Base-by-base conservation (phyloP, 2,113 vertebrate genomes). In the Pycnonotus jocosus region DNA sequence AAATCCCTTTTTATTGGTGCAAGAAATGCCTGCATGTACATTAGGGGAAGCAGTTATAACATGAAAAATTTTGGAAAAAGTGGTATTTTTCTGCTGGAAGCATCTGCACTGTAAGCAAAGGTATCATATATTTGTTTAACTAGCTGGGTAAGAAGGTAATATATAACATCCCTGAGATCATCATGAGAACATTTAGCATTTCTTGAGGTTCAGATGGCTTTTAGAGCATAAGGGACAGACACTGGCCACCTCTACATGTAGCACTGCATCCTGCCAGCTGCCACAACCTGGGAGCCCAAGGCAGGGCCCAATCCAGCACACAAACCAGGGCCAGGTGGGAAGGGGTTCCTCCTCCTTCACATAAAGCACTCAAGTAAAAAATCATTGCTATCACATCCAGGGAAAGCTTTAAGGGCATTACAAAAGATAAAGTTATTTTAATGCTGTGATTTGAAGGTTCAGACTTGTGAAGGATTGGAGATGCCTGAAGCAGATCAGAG, bases 81-180 rank as follows among this genome's bases (percentile, higher is more conserved):
- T 47, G 70, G 23, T 66, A 94, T 30, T 93, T 94, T 93, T 90
- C 81, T 91, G 60, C 50, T 45, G 68, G 74, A 94, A 96, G 85
- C 81, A 86, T 83, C 84, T 88, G 91, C 51, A 76, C 44, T 64
- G 70, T 93, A 94, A 87, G 62, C 69, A 82, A 62, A 92, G 88
- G 53, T 45, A 57, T 68, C 73, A 77, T 94, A 45, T 81, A 86
- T 97, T 96, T 96, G 73, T 88, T 86, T 96, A 98, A 97, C 89
- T 94, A 96, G 42, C 88, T 17, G 61, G 42, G 45, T 71, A 94
- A 86, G 44, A 90, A 69, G 31, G 61, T 33, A 80, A 86, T 51
- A 58, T 25, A 68, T 44, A 87, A 90, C 51, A 86, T 56, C 19
- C 27, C 25, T 5, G 18, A 92, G 58, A 74, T 37, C 28, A 76